phyloP scores from a whole-genome alignment of 1,140 invertebrate species.

The Pissodes strobi region DNA sequence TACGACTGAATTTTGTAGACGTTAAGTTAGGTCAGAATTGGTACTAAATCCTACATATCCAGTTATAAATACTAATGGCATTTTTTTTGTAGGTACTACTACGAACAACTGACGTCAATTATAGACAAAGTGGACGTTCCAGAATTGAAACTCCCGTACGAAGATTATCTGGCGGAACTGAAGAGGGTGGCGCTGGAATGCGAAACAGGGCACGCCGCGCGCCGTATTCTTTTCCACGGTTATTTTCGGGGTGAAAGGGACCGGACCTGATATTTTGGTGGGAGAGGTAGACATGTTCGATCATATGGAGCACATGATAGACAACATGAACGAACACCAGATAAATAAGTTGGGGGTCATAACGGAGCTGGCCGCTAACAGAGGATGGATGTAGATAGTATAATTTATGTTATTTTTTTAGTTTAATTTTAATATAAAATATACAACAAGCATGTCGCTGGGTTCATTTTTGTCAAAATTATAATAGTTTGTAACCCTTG shows the following conservation, averaged over 20 bases:
- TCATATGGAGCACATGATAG: not conserved
- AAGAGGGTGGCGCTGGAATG: not conserved
- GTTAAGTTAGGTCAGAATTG: no score
- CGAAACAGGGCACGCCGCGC: not conserved
- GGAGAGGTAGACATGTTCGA: not conserved
- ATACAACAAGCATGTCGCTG: no score
- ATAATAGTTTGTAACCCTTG: no score
- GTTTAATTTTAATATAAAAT: no score
- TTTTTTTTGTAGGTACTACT: not conserved
- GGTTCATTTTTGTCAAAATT: no score
- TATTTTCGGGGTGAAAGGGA: constrained; percentile 11
- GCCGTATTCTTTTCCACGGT: constrained; percentile 6
- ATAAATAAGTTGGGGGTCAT: constrained; percentile 10
- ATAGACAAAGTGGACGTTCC: not conserved
- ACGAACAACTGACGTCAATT: not conserved
- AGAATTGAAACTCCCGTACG: not conserved
- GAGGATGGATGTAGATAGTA: constrained; percentile 15
- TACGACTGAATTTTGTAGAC: no score
- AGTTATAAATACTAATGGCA: no score
- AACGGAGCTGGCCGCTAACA: not conserved
- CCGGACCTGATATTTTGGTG: not conserved
- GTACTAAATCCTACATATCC: no score
- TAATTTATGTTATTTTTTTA: no score
- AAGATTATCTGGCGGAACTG: not conserved
- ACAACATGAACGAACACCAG: not conserved